Conservation (phyloP, 2,113 vertebrate genomes). For the Diadophis punctatus region DNA sequence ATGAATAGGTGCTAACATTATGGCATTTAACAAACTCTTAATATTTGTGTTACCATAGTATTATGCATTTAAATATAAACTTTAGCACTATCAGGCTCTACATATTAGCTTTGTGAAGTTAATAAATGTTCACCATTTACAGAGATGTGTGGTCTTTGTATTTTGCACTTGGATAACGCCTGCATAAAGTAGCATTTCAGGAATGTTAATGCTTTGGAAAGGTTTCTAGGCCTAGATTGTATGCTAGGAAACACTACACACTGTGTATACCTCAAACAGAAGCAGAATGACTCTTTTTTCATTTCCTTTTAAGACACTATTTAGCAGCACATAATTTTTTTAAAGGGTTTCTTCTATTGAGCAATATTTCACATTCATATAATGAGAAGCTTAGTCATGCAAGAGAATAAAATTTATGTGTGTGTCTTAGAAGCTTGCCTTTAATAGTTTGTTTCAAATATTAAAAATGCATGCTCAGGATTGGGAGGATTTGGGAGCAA, state of each 20-base stretch:
- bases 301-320: not conserved
- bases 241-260: not conserved
- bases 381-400: not conserved
- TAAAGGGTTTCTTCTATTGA: not conserved
- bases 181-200: not conserved
- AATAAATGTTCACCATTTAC: not conserved
- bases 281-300: not conserved
- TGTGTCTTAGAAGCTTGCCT: not conserved
- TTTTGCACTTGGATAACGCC: not conserved
- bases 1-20: not conserved
- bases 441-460: not conserved
- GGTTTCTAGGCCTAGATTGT: not conserved
- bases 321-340: not conserved
- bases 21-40: not conserved
- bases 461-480: not conserved
- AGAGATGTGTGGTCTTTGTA: not conserved
- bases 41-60: not conserved
- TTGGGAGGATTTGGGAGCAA: not conserved
- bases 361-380: not conserved
- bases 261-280: not conserved
- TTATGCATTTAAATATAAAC: not conserved
- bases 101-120: not conserved
- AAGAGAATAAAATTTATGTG: not conserved
- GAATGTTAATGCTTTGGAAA: not conserved
- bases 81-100: not conserved